A percentile compares a stretch with the other conserved stretches of the same genome.
phyloP scores from a whole-genome alignment of 2,888 invertebrate genomes.

The Dicranocentrus wangi region DNA sequence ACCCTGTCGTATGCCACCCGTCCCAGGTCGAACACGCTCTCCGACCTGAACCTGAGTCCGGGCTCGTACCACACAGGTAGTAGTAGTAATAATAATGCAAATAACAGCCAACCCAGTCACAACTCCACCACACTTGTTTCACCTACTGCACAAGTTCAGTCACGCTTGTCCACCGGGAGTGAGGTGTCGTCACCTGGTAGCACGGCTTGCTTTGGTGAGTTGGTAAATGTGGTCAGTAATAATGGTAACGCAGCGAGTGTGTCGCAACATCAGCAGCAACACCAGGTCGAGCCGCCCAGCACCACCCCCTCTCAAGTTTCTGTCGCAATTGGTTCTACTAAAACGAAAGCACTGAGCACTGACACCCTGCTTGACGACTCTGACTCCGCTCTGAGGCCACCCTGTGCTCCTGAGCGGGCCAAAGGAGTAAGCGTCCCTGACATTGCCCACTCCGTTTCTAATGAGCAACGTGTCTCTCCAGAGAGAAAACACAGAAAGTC shows the following conservation, averaged over 20 bases:
- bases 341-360: slow-evolving; percentile 70
- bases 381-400: slow-evolving; percentile 31
- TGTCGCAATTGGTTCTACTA: slow-evolving; percentile 16
- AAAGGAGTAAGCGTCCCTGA: slow-evolving; percentile 68
- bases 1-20: slow-evolving; percentile 7
- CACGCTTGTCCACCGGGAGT: slow-evolving; percentile 9
- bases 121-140: neutral
- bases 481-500: slow-evolving; percentile 76
- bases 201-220: slow-evolving; percentile 15
- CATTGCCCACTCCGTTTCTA: slow-evolving; percentile 41
- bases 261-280: neutral
- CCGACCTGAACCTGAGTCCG: slow-evolving; percentile 60
- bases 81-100: slow-evolving; percentile 13
- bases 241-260: neutral
- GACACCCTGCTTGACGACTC: slow-evolving; percentile 66
- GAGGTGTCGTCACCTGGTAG: slow-evolving; percentile 6
- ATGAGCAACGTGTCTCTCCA: slow-evolving; percentile 46
- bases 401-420: slow-evolving; percentile 5
- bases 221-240: neutral
- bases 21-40: slow-evolving; percentile 60
- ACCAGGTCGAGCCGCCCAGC: slow-evolving; percentile 3
- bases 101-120: slow-evolving; percentile 12
- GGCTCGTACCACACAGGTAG: slow-evolving; percentile 49
- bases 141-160: slow-evolving; percentile 1
- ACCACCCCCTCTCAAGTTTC: slow-evolving; percentile 20